Percentiles rank a stretch among this genome's conserved stretches.
These are phyloP conservation scores for Coelopa pilipes DNA, from an alignment of 2,888 invertebrate species.

Conservation along the genomic window DNA sequence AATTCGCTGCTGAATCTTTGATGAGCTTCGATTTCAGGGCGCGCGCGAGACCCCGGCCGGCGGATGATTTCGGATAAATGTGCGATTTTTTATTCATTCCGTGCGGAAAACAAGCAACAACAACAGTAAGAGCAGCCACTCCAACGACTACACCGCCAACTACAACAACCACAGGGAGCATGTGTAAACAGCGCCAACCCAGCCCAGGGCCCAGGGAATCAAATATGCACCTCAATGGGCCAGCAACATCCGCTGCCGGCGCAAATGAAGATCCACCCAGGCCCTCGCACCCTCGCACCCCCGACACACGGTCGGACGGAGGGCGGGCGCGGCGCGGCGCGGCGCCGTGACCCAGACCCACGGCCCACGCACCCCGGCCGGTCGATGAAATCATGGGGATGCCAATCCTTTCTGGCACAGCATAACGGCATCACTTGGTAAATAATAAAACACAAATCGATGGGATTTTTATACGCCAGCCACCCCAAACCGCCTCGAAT, in stretches of 20 bases:
- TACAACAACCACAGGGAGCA: constrained; percentile 28
- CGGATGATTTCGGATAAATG: constrained; percentile 41
- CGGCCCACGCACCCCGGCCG: constrained; percentile 30
- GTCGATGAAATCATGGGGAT: constrained; percentile 57
- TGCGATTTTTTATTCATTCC: constrained; percentile 44
- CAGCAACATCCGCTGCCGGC: constrained; percentile 49
- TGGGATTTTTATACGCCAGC: constrained; percentile 50
- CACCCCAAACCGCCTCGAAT: background rate
- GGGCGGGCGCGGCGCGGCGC: background rate
- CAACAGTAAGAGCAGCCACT: constrained; percentile 13
- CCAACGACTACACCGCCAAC: background rate
- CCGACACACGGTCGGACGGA: constrained; percentile 22
- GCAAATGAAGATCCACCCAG: constrained; percentile 30
- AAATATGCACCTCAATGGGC: constrained; percentile 59
- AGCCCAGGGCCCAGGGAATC: constrained; percentile 49
- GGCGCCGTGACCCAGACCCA: background rate
- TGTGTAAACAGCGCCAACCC: constrained; percentile 27
- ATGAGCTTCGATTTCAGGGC: constrained; percentile 64
- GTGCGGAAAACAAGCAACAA: constrained; percentile 28
- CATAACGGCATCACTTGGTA: constrained; percentile 46
- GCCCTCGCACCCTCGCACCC: constrained; percentile 49
- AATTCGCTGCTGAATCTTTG: constrained; percentile 63
- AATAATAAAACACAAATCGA: constrained; percentile 51
- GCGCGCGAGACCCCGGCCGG: constrained; percentile 38
- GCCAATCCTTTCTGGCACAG: constrained; percentile 53